A percentile compares a stretch with the other conserved stretches of the same genome.
These are phyloP conservation scores for Grantiella picta DNA, from an alignment of 2,113 vertebrate species.

Conservation along the genomic window DNA sequence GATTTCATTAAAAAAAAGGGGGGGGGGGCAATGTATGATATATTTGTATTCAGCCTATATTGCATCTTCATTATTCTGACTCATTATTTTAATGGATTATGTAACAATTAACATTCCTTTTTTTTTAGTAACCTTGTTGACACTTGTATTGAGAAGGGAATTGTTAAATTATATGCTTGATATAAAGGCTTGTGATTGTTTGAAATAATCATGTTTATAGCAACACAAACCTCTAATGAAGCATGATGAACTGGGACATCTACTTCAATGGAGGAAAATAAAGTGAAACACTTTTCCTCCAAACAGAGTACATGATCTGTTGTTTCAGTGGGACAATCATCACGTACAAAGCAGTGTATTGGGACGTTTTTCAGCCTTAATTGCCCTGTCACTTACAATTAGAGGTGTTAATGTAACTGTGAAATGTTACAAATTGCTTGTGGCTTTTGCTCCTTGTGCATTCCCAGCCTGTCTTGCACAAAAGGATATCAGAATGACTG, in stretches of 20 bases:
- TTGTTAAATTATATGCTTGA: background rate
- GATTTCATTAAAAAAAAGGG: background rate
- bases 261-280: conserved; percentile 19
- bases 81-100: background rate
- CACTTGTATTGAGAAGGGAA: background rate
- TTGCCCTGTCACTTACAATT: conserved; percentile 58
- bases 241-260: conserved; percentile 3
- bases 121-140: background rate
- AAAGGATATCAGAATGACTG: background rate
- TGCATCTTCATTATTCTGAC: background rate
- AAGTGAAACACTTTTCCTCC: conserved; percentile 6
- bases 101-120: background rate
- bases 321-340: conserved; percentile 37
- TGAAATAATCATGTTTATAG: conserved; percentile 8
- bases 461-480: background rate
- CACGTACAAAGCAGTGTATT: background rate
- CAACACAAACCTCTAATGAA: conserved; percentile 28
- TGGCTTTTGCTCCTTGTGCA: conserved; percentile 16
- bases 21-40: accelerated
- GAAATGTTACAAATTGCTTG: conserved; percentile 52
- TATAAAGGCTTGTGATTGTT: conserved; percentile 3
- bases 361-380: conserved; percentile 36
- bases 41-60: background rate
- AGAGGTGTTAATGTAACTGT: conserved; percentile 54
- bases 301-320: background rate